Base-by-base conservation (phyloP, 2,888 invertebrate species). In the Micropterix aruncella region DNA sequence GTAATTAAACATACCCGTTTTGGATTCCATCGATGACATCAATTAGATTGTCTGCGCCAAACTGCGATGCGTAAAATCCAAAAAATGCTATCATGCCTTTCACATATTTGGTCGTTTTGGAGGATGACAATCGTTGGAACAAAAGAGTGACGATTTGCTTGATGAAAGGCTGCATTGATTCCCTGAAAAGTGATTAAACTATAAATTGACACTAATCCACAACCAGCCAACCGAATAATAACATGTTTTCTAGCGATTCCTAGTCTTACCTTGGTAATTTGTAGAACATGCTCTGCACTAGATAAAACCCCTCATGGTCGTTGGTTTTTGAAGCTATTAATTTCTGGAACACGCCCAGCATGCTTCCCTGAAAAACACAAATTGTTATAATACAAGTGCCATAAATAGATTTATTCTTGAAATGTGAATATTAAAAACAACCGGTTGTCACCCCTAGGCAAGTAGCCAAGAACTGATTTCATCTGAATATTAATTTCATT, bases 331-430 rank as follows among this genome's bases (percentile, higher is more conserved):
- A 95, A 0, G 94, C 89, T 49, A 97, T 88, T 57, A 99, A 70
- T 63, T 97, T 95, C 61, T 97, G 96, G 65, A 95, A 97, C 5
- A 96, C 87, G 1, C 96, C 97, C 39, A 99, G 69, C 53, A 95
- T 77, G 1, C 85, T 83, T 54, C 76, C 80, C 77, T 85, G 60
- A 2, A 65, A 66, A 49, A 44, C 48, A 50, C 49, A 47, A 38
- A 38, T 36, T 18, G 27, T 7, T 36, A n/a, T 36, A 36, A 7
- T n/a, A 48, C 27, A 9, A 41, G 36, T 9, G n/a, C 3, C 12
- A 12, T 38, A n/a, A 38, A n/a, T n/a, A n/a, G n/a, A n/a, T n/a
- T n/a, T n/a, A n/a, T n/a, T n/a, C n/a, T n/a, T n/a, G n/a, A n/a
- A n/a, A n/a, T n/a, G n/a, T n/a, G n/a, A n/a, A n/a, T n/a, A n/a